phyloP scores from a whole-genome alignment of 2,888 invertebrate species.

The Drosophila siamana region DNA sequence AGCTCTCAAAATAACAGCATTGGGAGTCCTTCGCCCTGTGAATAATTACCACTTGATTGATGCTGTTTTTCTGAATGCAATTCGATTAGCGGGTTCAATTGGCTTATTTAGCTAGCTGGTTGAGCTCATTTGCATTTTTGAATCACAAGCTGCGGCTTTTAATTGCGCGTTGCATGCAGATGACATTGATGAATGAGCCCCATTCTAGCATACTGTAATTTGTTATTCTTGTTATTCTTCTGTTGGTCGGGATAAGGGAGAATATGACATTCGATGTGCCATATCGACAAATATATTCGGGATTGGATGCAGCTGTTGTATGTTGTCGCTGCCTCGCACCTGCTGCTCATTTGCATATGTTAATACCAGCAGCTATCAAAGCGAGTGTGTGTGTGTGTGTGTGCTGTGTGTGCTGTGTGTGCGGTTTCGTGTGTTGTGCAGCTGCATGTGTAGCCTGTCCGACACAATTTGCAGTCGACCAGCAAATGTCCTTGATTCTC shows the following conservation, averaged over 20 bases:
- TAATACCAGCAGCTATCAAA: constrained; percentile 15
- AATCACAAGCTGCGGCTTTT: constrained; percentile 7
- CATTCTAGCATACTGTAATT: neutral
- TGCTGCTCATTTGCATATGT: constrained; percentile 52
- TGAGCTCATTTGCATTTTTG: neutral
- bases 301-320: constrained; percentile 3
- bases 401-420: constrained; percentile 22
- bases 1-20: too few species aligned
- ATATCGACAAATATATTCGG: constrained; percentile 9
- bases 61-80: neutral
- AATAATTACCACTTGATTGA: neutral
- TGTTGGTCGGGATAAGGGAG: constrained; percentile 1
- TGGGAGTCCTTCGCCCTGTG: neutral
- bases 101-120: constrained; percentile 1
- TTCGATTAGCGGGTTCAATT: neutral
- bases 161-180: constrained; percentile 23
- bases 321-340: constrained; percentile 7
- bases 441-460: constrained; percentile 27
- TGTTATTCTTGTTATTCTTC: constrained; percentile 1
- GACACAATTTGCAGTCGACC: constrained; percentile 57
- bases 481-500: constrained; percentile 60
- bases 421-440: constrained; percentile 20
- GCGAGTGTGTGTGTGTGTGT: constrained; percentile 4
- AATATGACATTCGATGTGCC: constrained; percentile 17
- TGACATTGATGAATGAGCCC: constrained; percentile 34